Conservation (phyloP, 2,888 invertebrate genomes). For the Meandrusa payeni region DNA sequence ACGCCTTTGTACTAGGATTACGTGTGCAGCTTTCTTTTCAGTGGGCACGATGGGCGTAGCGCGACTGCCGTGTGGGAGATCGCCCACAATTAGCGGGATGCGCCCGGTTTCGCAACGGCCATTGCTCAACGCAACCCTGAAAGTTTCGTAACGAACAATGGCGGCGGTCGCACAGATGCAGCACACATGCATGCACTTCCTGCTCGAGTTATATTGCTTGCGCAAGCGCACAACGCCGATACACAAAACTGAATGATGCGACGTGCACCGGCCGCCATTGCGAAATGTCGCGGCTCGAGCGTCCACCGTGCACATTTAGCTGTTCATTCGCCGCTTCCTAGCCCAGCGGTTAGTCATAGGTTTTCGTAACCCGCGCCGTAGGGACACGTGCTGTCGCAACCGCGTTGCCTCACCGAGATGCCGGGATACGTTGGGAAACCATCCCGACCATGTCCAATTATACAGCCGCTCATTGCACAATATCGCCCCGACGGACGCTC, state of each 20-base stretch:
- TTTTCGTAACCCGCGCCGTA: slow-evolving; percentile 78
- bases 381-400: slow-evolving; percentile 75
- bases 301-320: slow-evolving; percentile 51
- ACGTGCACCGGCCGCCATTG: slow-evolving; percentile 55
- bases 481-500: slow-evolving; percentile 47
- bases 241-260: slow-evolving; percentile 55
- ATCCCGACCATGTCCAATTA: slow-evolving; percentile 75
- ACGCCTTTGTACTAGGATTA: neutral
- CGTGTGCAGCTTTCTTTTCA: slow-evolving; percentile 8
- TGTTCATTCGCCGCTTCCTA: slow-evolving; percentile 48
- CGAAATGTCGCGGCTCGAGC: slow-evolving; percentile 55
- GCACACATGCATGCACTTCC: slow-evolving; percentile 76
- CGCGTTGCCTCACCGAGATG: slow-evolving; percentile 69
- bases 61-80: slow-evolving; percentile 51
- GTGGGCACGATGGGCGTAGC: slow-evolving; percentile 7
- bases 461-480: slow-evolving; percentile 64
- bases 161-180: slow-evolving; percentile 71
- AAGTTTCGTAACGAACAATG: slow-evolving; percentile 76
- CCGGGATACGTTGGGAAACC: slow-evolving; percentile 79
- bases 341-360: slow-evolving; percentile 61
- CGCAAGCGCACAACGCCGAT: slow-evolving; percentile 64
- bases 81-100: slow-evolving; percentile 74
- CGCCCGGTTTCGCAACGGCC: slow-evolving; percentile 65
- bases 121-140: slow-evolving; percentile 78
- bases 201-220: slow-evolving; percentile 71